These are phyloP conservation scores for Oligia strigilis DNA, from an alignment of 2,888 invertebrate species.

Conservation along the genomic window DNA sequence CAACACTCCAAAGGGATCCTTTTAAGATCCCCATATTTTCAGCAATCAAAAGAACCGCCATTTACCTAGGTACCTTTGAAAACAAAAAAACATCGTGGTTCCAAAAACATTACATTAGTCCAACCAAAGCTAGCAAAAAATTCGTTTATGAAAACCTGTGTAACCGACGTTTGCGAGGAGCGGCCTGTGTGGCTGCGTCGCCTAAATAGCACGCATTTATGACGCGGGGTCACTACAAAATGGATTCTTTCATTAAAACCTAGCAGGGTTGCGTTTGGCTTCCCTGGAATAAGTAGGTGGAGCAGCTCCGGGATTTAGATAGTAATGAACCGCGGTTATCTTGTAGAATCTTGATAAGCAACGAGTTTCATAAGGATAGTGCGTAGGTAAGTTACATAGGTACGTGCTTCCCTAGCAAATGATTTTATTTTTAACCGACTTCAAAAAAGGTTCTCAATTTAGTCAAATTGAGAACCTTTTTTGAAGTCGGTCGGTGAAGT, in stretches of 20 bases:
- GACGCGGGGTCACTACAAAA: slow-evolving; percentile 26
- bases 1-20: background rate
- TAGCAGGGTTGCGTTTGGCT: background rate
- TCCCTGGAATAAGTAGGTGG: background rate
- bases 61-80: background rate
- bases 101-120: slow-evolving; percentile 15
- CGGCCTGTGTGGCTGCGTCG: slow-evolving; percentile 4
- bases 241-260: slow-evolving; percentile 39
- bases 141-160: slow-evolving; percentile 33
- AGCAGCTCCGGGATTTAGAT: slow-evolving; percentile 9
- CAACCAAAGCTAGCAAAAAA: slow-evolving; percentile 13
- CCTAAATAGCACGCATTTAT: slow-evolving; percentile 48
- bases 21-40: background rate
- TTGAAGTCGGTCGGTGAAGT: too few species aligned
- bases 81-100: background rate
- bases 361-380: background rate
- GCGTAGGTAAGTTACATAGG: background rate
- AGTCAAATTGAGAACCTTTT: too few species aligned
- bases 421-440: too few species aligned
- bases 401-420: too few species aligned
- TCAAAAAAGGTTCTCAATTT: too few species aligned
- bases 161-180: slow-evolving; percentile 3
- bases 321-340: background rate
- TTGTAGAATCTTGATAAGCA: slow-evolving; percentile 14
- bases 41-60: background rate